Base-by-base conservation (phyloP, 2,797 vertebrate genomes). In the Prionace glauca region DNA sequence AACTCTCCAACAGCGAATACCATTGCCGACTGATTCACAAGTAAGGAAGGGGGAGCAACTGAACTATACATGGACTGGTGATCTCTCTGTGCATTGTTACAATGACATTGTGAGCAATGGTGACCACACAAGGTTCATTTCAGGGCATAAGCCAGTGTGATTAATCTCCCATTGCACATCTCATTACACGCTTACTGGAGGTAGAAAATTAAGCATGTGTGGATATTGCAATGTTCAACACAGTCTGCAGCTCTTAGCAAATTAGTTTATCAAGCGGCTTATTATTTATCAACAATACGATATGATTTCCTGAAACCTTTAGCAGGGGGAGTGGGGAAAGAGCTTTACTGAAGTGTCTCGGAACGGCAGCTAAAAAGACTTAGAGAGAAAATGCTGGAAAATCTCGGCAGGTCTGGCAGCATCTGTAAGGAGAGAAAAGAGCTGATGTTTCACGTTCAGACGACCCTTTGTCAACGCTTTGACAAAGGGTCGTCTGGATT, bases 191-290 rank as follows among this genome's bases (percentile, higher is more conserved):
- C 96, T 97, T 97, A 97, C 97, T 96, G 97, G 97, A 95, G 97
- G 96, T 97, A 97, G 96, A 97, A 97, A 98, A 97, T 97, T 97
- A 98, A 97, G 97, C 97, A 97, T 96, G 96, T 96, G 97, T 96
- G 97, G 97, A 97, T 97, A 96, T 56, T 97, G 97, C 96, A 96
- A 97, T 96, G 97, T 97, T 97, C 97, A 97, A 96, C 96, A 96
- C 97, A 97, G 96, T 96, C 95, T 96, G 97, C 24, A 56, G 24
- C 93, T 94, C 93, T 60, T 20, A 71, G 91, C n/a, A 71, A 69
- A 69, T 93, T 24, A 56, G 71, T 94, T 32, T 94, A 32, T 16
- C 11, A 41, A 94, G 69, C 71, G 32, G 69, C 41, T 50, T 60
- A 32, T 77, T 56, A 56, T n/a, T 95, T 94, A 77, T 32, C 93